Conservation (phyloP, 2,113 vertebrate genomes). For the Carassius carassius region DNA sequence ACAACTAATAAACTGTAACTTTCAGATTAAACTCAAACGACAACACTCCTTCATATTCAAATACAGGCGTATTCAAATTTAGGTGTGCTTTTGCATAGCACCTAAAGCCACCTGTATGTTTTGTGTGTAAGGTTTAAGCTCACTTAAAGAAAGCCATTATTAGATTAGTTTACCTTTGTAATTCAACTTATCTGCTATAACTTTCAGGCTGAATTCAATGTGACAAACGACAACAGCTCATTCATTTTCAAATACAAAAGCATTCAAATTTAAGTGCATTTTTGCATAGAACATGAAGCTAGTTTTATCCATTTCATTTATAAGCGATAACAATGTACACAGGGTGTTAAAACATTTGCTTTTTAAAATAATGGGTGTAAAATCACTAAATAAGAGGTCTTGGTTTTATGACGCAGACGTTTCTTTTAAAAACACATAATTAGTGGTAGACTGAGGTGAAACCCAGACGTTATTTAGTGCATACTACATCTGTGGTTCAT, state of each 20-base stretch:
- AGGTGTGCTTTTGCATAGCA: background rate
- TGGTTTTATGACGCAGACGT: background rate
- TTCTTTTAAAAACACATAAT: background rate
- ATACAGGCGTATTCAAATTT: background rate
- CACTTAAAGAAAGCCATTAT: background rate
- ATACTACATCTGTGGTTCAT: constrained; percentile 2
- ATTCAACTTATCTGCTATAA: constrained; percentile 23
- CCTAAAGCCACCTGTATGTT: background rate
- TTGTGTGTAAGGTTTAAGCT: background rate
- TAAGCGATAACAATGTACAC: background rate
- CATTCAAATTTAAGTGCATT: constrained; percentile 14
- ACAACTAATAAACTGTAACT: constrained; percentile 10
- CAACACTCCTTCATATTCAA: constrained; percentile 6
- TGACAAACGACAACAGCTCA: background rate
- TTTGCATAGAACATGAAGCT: background rate
- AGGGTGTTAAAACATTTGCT: constrained; percentile 11
- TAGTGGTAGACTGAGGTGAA: background rate
- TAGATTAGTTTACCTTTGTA: background rate
- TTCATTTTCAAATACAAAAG: background rate
- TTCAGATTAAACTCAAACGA: background rate
- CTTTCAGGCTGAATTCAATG: constrained; percentile 4
- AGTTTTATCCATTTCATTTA: background rate
- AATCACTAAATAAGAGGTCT: background rate
- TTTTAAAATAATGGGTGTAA: background rate
- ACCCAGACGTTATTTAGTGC: background rate